A percentile compares a stretch with the other conserved stretches of the same genome.
Evolutionary conservation across 2,113 vertebrate genomes (phyloP).

Genomic region (Tragelaphus strepsiceros): DNA sequence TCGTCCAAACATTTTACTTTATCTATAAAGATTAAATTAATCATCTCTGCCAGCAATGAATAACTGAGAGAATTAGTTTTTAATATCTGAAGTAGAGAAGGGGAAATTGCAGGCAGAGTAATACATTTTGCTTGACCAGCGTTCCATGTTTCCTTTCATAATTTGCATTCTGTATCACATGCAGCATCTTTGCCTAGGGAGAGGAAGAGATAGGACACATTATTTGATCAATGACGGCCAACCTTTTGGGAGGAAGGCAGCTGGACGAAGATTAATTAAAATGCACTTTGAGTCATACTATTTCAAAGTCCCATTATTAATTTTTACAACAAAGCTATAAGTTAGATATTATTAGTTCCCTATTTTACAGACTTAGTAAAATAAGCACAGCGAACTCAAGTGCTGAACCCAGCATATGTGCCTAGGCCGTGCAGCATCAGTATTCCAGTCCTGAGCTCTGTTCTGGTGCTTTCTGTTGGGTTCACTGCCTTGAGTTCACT

Average conservation of each 20-base stretch:
- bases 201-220: neutral
- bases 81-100: conserved; percentile 45
- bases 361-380: neutral
- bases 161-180: conserved; percentile 14
- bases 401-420: neutral
- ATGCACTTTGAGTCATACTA: neutral
- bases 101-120: conserved; percentile 37
- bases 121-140: conserved; percentile 53
- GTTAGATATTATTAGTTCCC: neutral
- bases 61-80: conserved; percentile 61
- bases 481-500: neutral
- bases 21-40: conserved; percentile 70
- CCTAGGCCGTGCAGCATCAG: neutral
- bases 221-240: neutral
- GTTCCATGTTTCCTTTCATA: conserved; percentile 25
- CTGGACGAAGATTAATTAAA: conserved; percentile 20
- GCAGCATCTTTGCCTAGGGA: neutral
- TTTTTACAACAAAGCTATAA: neutral
- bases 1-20: conserved; percentile 66
- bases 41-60: conserved; percentile 62
- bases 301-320: neutral
- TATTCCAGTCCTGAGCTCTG: neutral
- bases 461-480: neutral
- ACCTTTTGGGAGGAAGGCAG: neutral
- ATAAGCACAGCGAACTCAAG: neutral